Evolutionary conservation across 2,888 invertebrate species (phyloP), one percentile per base, ranked within the genome.

Genomic region (Chrysolina haemoptera): DNA sequence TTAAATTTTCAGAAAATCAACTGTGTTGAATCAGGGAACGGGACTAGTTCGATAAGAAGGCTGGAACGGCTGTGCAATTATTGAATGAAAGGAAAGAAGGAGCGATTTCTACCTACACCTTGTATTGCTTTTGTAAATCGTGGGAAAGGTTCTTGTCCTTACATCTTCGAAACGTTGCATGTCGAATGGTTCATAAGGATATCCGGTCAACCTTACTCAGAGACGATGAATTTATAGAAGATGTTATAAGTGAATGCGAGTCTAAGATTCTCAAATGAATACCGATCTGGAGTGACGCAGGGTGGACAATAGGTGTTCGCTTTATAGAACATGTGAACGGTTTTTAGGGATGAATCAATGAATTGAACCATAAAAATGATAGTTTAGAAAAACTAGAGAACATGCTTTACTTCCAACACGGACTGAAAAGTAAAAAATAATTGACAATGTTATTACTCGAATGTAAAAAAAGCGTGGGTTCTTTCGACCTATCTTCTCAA

Each of bases 101-200:
- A 67, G 55, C 68, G 55, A 72, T 72, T 68, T 68, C 46, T 72
- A 72, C 68, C 68, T 72, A 63, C 68, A 72, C 68, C 43, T 55
- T 63, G 67, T 68, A 72, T 67, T 62, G 72, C 63, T 67, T 63
- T 74, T 74, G 74, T 67, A 16, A 62, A 74, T 68, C 74, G 74
- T 74, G 74, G 74, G 74, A 74, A 74, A 62, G 66, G 67, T 18
- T 48, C 63, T 41, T 50, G 66, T 63, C 63, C 70, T 70, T 48
- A 62, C 70, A 35, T 74, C 74, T 74, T 66, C 40, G 70, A 74
- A 70, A 74, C 68, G 68, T 73, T 70, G 62, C 53, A 65, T 66
- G 48, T 53, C 53, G 59, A 59, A 59, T 35, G 35, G 35, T 73
- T 74, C 68, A 70, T 70, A 74, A 74, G 74, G 74, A 70, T 70